phyloP scores from a whole-genome alignment of 2,113 vertebrate genomes.

The Lepus americanus region DNA sequence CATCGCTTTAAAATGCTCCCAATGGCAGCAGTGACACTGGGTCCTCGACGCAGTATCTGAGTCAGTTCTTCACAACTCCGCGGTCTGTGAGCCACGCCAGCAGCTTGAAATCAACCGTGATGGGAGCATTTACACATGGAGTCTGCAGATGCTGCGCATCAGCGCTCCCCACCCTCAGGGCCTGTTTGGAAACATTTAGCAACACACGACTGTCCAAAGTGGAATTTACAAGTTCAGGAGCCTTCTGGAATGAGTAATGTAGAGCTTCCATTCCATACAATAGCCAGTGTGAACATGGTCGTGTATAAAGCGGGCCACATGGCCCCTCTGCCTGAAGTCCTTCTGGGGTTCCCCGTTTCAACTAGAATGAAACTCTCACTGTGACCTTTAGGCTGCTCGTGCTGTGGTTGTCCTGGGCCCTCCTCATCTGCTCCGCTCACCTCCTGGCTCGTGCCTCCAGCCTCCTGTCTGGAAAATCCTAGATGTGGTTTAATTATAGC shows the following conservation, averaged over 20 bases:
- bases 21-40: not conserved
- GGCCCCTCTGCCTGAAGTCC: not conserved
- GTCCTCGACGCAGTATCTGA: not conserved
- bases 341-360: not conserved
- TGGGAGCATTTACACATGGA: not conserved
- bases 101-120: not conserved
- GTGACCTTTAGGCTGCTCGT: not conserved
- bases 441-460: not conserved
- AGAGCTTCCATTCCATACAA: not conserved
- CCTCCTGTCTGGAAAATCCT: not conserved
- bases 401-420: not conserved
- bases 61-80: not conserved
- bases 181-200: not conserved
- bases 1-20: not conserved
- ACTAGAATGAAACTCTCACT: not conserved
- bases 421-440: not conserved
- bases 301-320: not conserved
- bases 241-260: not conserved
- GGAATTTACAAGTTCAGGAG: not conserved
- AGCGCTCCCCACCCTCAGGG: not conserved
- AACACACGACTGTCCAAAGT: not conserved
- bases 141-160: not conserved
- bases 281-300: not conserved
- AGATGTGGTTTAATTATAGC: not conserved
- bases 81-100: not conserved